Conservation (phyloP, 2,797 vertebrate genomes). For the Crax fasciolata region DNA sequence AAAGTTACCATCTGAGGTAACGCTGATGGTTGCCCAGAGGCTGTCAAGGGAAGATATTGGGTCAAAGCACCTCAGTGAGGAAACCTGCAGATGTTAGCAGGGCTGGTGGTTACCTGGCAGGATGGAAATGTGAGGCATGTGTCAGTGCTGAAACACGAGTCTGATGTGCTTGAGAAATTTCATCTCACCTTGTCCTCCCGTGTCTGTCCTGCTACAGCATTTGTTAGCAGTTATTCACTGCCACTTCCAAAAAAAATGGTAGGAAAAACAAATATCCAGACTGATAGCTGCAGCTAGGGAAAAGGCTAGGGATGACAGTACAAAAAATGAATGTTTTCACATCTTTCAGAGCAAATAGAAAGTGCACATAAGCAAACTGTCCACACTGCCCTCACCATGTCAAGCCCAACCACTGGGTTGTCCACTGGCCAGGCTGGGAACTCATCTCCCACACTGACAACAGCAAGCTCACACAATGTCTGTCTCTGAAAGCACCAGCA, state of each 20-base stretch:
- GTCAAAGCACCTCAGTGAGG: neutral
- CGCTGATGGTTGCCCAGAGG: neutral
- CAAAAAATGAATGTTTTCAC: constrained; percentile 48
- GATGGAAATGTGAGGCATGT: neutral
- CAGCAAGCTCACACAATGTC: neutral
- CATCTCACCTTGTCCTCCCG: neutral
- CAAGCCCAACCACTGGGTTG: neutral
- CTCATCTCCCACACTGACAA: constrained; percentile 18
- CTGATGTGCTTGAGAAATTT: neutral
- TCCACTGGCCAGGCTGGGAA: constrained; percentile 36
- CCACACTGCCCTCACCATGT: neutral
- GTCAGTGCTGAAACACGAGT: neutral
- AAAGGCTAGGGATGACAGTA: constrained; percentile 23
- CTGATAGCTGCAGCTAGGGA: constrained; percentile 28
- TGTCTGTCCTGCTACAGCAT: neutral
- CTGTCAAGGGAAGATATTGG: neutral
- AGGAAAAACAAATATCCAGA: constrained; percentile 43
- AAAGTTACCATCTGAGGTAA: neutral
- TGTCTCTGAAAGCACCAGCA: constrained; percentile 44
- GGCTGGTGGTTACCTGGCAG: neutral
- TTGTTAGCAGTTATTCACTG: neutral
- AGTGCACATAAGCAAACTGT: constrained; percentile 28
- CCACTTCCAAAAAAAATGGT: constrained; percentile 4
- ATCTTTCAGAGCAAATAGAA: constrained; percentile 1
- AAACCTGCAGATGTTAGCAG: neutral